A percentile compares a stretch with the other conserved stretches of the same genome.
These are phyloP conservation scores for Leptura quadrifasciata DNA, from an alignment of 2,888 invertebrate genomes.

Conservation along the genomic window DNA sequence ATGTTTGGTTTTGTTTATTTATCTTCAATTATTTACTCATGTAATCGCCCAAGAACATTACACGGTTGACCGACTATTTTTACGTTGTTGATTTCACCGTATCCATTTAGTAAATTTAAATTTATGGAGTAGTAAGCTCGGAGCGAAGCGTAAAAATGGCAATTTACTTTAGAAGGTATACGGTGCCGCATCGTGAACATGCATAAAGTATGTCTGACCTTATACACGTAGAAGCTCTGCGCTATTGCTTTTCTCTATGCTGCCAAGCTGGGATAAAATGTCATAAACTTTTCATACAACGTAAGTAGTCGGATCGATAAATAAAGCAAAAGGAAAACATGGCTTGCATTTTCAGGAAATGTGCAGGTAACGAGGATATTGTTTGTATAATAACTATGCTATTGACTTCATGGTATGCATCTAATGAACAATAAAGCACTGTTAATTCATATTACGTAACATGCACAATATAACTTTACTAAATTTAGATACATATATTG, in stretches of 20 bases:
- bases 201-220: conserved; percentile 33
- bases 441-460: too few relatives aligned
- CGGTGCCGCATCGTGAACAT: conserved; percentile 26
- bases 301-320: conserved; percentile 23
- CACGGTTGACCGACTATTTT: conserved; percentile 17
- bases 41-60: conserved; percentile 8
- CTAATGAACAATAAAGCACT: too few relatives aligned
- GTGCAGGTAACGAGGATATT: conserved; percentile 12
- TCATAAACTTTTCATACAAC: conserved; percentile 44
- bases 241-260: conserved; percentile 26
- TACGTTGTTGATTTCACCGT: conserved; percentile 27
- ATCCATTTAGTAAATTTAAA: conserved; percentile 23
- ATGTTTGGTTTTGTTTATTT: background rate
- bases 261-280: conserved; percentile 39
- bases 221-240: conserved; percentile 18
- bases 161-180: conserved; percentile 28
- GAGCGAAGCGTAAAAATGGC: conserved; percentile 30
- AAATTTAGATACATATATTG: too few relatives aligned
- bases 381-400: background rate
- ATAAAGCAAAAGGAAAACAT: conserved; percentile 15
- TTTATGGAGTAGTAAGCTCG: conserved; percentile 32
- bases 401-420: background rate
- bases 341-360: conserved; percentile 17
- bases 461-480: too few relatives aligned
- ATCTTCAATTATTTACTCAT: background rate